These are phyloP conservation scores for Neocrepidodera transversa DNA, from an alignment of 2,888 invertebrate genomes.

Conservation along the genomic window DNA sequence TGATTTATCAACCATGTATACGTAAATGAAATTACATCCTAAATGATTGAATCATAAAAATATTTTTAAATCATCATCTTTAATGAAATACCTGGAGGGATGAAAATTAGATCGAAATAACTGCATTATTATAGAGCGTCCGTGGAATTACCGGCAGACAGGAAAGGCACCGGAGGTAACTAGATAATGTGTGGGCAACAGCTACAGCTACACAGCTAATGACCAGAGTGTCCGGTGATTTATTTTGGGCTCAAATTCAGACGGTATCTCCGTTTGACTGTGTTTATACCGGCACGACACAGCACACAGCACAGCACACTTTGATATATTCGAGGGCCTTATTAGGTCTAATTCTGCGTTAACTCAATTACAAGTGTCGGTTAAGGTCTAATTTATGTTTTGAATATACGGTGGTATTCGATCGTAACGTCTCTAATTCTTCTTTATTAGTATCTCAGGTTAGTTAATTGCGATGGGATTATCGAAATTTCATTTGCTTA, in stretches of 20 bases:
- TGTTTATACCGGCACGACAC: conserved; percentile 52
- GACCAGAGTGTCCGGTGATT: conserved; percentile 61
- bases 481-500: conserved; percentile 4
- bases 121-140: conserved; percentile 22
- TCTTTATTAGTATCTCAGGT: conserved; percentile 20
- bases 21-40: too few relatives aligned
- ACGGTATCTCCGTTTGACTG: conserved; percentile 52
- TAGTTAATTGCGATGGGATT: conserved; percentile 13
- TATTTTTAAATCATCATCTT: background rate
- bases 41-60: background rate
- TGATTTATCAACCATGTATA: too few relatives aligned
- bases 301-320: conserved; percentile 48
- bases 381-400: conserved; percentile 49
- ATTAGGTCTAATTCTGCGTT: conserved; percentile 57
- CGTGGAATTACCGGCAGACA: conserved; percentile 21
- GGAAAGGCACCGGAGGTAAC: conserved; percentile 50
- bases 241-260: conserved; percentile 58
- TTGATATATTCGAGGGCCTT: conserved; percentile 58
- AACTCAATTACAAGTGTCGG: conserved; percentile 56
- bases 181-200: conserved; percentile 56
- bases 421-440: conserved; percentile 20
- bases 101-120: conserved; percentile 19
- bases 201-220: conserved; percentile 59
- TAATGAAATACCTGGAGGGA: background rate
- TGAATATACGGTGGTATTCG: conserved; percentile 16